Evolutionary conservation across 2,888 invertebrate species (phyloP).

Genomic region (Amiota minor): DNA sequence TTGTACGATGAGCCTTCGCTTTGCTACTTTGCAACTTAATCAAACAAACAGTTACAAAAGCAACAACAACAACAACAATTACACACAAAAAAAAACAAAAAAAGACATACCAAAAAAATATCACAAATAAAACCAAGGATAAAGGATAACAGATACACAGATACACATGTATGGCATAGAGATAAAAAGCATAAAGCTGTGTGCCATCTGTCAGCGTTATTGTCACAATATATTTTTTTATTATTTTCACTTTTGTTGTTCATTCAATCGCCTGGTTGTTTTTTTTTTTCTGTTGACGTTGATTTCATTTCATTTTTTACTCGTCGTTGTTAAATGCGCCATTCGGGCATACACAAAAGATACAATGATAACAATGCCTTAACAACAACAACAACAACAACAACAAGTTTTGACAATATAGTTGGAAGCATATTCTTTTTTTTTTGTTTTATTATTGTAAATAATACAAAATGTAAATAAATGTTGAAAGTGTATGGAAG

Average conservation of each 20-base stretch:
- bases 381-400: constrained; percentile 40
- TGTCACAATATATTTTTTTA: constrained; percentile 42
- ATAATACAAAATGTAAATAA: constrained; percentile 61
- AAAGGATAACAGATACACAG: no score
- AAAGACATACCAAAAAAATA: constrained; percentile 7
- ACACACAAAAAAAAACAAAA: background rate
- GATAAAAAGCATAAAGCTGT: constrained; percentile 43
- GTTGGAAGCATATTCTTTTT: background rate
- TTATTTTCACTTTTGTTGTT: background rate
- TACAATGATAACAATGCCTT: constrained; percentile 8
- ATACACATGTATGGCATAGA: no score
- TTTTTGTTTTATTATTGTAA: constrained; percentile 56
- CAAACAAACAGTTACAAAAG: constrained; percentile 14
- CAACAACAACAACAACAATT: constrained; percentile 30
- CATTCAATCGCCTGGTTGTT: background rate
- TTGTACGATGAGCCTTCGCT: background rate
- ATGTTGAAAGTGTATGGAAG: background rate
- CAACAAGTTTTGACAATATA: background rate
- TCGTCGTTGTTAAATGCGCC: constrained; percentile 7
- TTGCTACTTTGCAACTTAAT: background rate
- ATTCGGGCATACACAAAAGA: constrained; percentile 12
- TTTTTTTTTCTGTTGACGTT: background rate
- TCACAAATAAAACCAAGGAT: background rate
- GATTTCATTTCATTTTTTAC: background rate
- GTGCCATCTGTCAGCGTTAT: constrained; percentile 63